phyloP scores from a whole-genome alignment of 2,888 invertebrate species.

The Drosophila demipolita region DNA sequence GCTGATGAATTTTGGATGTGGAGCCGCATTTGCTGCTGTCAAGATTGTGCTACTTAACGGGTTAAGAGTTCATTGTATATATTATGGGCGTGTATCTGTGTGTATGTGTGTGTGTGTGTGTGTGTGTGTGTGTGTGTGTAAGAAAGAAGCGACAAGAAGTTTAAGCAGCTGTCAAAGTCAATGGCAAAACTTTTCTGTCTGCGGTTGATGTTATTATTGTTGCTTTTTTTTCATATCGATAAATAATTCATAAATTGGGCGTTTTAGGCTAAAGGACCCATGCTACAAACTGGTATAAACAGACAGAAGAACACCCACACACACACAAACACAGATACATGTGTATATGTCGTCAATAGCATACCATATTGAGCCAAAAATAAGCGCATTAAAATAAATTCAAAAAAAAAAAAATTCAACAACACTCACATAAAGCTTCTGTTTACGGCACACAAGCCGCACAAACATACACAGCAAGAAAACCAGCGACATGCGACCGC shows the following conservation, averaged over 20 bases:
- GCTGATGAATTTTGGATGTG: not conserved
- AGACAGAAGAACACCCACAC: not conserved
- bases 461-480: conserved; percentile 34
- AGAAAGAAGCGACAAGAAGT: conserved; percentile 29
- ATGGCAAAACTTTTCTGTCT: conserved; percentile 44
- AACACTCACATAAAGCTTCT: conserved; percentile 26
- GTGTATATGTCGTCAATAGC: conserved; percentile 45
- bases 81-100: not conserved
- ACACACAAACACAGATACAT: conserved; percentile 16
- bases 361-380: conserved; percentile 64
- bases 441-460: conserved; percentile 36
- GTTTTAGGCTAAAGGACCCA: conserved; percentile 5
- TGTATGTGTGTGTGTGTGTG: not conserved
- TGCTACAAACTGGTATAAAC: conserved; percentile 4
- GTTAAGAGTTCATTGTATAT: conserved; percentile 27
- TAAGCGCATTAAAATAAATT: conserved; percentile 75
- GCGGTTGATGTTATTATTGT: conserved; percentile 36
- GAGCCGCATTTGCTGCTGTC: not conserved
- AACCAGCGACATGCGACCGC: conserved; percentile 59
- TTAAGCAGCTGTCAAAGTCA: conserved; percentile 64
- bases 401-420: conserved; percentile 38
- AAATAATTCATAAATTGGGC: conserved; percentile 73
- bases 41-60: conserved; percentile 16
- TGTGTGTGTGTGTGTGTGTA: not conserved
- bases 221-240: conserved; percentile 48